Conservation (phyloP, 2,797 vertebrate genomes). For the Fratercula arctica region DNA sequence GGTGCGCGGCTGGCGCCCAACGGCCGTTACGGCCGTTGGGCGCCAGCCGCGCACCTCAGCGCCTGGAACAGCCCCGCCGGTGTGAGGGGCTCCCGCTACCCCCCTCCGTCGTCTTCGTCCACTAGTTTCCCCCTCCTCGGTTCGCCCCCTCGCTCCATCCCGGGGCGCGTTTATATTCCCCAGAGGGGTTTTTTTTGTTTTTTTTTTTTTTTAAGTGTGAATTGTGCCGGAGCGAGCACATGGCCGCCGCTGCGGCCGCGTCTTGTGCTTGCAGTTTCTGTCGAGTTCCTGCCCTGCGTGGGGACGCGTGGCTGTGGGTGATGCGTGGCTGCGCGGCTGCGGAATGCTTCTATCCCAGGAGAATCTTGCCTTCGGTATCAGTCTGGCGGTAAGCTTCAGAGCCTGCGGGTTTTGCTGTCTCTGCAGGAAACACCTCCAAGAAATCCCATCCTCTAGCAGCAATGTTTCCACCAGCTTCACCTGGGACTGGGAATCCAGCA, state of each 20-base stretch:
- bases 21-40: not conserved
- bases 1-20: not conserved
- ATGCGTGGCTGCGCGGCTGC: too few species aligned
- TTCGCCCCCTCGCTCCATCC: accelerated
- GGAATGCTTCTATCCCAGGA: not conserved
- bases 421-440: constrained; percentile 82
- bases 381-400: not conserved
- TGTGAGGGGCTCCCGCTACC: not conserved
- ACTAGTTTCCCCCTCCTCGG: too few species aligned
- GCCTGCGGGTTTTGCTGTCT: not conserved
- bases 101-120: too few species aligned
- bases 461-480: constrained; percentile 77
- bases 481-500: constrained; percentile 74
- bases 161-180: too few species aligned
- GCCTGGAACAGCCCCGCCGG: not conserved
- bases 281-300: accelerated
- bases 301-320: not conserved
- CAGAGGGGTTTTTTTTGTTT: accelerated
- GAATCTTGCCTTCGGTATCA: too few species aligned
- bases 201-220: accelerated
- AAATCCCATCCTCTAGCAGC: constrained; percentile 77
- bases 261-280: accelerated
- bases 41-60: not conserved
- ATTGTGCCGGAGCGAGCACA: accelerated
- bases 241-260: not conserved